These are phyloP conservation scores for Cottus gobio DNA, from an alignment of 2,113 vertebrate species.

Conservation along the genomic window DNA sequence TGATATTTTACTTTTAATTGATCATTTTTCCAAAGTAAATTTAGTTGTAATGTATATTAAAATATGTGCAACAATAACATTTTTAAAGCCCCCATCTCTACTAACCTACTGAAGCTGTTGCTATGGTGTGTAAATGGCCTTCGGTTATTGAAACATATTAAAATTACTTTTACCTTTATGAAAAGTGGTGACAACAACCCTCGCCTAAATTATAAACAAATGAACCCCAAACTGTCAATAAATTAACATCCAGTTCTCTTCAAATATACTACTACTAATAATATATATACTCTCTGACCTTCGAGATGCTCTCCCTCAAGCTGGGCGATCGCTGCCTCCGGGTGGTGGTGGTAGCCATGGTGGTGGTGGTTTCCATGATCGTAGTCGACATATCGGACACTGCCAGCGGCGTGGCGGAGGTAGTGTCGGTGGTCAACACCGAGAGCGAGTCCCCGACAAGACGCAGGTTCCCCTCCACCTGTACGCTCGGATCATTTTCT, in stretches of 20 bases:
- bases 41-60: not conserved
- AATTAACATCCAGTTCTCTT: conserved; percentile 4
- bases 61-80: not conserved
- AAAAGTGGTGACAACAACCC: conserved; percentile 3
- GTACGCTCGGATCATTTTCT: conserved; percentile 91
- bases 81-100: not conserved
- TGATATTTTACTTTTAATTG: not conserved
- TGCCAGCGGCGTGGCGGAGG: conserved; percentile 90
- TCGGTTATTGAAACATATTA: not conserved
- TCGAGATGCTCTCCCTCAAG: conserved; percentile 92
- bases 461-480: conserved; percentile 91
- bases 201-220: not conserved
- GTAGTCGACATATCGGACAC: conserved; percentile 95
- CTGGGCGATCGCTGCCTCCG: conserved; percentile 92
- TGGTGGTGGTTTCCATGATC: conserved; percentile 96
- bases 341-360: conserved; percentile 95
- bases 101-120: not conserved
- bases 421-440: conserved; percentile 90
- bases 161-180: not conserved
- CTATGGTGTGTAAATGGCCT: not conserved
- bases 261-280: no score
- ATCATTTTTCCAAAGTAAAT: not conserved
- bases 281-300: conserved; percentile 81
- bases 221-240: conserved; percentile 4
- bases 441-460: conserved; percentile 92